Conservation (phyloP, 2,797 vertebrate genomes). For the Decapterus maruadsi region DNA sequence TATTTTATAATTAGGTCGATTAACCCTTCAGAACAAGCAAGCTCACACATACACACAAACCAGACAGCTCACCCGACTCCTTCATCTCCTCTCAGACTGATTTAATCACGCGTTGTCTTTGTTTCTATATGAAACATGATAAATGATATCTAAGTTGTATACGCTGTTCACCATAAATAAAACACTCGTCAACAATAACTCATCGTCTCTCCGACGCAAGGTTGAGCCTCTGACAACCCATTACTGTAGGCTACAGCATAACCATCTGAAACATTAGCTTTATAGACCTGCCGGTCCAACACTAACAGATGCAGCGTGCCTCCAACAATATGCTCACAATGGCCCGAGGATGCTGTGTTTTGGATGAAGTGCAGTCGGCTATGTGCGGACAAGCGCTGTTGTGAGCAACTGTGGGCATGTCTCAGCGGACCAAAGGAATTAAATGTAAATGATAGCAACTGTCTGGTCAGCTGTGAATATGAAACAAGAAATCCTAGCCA, state of each 20-base stretch:
- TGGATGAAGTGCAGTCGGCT: slow-evolving; percentile 53
- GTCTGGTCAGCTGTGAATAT: slow-evolving; percentile 71
- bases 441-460: slow-evolving; percentile 70
- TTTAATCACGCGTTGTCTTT: slow-evolving; percentile 20
- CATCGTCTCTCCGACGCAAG: slow-evolving; percentile 47
- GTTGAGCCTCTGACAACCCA: slow-evolving; percentile 61
- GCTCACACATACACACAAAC: background rate
- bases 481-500: slow-evolving; percentile 58
- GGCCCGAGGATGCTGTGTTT: slow-evolving; percentile 59
- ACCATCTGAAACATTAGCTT: slow-evolving; percentile 79
- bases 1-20: background rate
- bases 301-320: slow-evolving; percentile 67
- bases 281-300: slow-evolving; percentile 60
- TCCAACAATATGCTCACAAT: slow-evolving; percentile 73
- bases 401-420: slow-evolving; percentile 41
- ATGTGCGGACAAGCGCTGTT: slow-evolving; percentile 10
- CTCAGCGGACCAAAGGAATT: slow-evolving; percentile 56
- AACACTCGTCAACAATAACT: slow-evolving; percentile 58
- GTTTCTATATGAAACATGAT: slow-evolving; percentile 42
- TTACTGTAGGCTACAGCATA: slow-evolving; percentile 61
- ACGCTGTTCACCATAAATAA: slow-evolving; percentile 59
- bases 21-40: slow-evolving; percentile 1
- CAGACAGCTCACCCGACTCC: slow-evolving; percentile 8
- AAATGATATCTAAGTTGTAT: slow-evolving; percentile 42
- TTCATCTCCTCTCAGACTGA: slow-evolving; percentile 1